These are phyloP conservation scores for Hypolimnas misippus DNA, from an alignment of 2,888 invertebrate species.

Conservation along the genomic window DNA sequence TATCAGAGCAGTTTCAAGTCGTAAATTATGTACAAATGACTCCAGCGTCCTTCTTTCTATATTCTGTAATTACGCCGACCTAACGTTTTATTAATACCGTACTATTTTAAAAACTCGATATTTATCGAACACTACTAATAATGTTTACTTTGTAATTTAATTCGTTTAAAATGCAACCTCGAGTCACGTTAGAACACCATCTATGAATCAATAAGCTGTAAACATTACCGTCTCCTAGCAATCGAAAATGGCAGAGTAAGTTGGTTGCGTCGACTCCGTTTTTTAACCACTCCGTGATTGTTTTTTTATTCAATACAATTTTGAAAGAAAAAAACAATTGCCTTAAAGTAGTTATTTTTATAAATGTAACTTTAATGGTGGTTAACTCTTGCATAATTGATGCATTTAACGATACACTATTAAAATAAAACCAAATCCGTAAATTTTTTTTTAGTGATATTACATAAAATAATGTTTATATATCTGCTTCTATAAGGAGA, in stretches of 20 bases:
- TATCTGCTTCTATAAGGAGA: background rate
- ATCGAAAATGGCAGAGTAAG: slow-evolving; percentile 46
- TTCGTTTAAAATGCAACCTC: slow-evolving; percentile 37
- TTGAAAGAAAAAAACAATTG: too few relatives aligned
- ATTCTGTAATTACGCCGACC: slow-evolving; percentile 16
- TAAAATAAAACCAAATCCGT: too few relatives aligned
- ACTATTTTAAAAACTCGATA: background rate
- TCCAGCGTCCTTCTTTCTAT: slow-evolving; percentile 15
- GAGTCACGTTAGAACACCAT: slow-evolving; percentile 33
- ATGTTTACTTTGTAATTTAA: background rate
- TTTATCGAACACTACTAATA: background rate
- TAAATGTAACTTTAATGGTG: too few relatives aligned
- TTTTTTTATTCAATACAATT: too few relatives aligned
- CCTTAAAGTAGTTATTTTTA: too few relatives aligned
- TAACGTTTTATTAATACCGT: slow-evolving; percentile 17
- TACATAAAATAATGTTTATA: too few relatives aligned
- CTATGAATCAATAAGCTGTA: slow-evolving; percentile 43
- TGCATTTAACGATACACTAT: too few relatives aligned
- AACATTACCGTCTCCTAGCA: slow-evolving; percentile 56
- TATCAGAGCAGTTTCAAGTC: slow-evolving; percentile 11
- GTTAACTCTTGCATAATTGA: too few relatives aligned
- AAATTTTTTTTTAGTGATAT: too few relatives aligned
- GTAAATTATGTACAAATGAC: slow-evolving; percentile 25
- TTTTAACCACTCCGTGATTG: background rate
- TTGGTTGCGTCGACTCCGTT: slow-evolving; percentile 13